Evolutionary conservation across 2,113 vertebrate species (phyloP).

Genomic region (Syngnathus floridae): DNA sequence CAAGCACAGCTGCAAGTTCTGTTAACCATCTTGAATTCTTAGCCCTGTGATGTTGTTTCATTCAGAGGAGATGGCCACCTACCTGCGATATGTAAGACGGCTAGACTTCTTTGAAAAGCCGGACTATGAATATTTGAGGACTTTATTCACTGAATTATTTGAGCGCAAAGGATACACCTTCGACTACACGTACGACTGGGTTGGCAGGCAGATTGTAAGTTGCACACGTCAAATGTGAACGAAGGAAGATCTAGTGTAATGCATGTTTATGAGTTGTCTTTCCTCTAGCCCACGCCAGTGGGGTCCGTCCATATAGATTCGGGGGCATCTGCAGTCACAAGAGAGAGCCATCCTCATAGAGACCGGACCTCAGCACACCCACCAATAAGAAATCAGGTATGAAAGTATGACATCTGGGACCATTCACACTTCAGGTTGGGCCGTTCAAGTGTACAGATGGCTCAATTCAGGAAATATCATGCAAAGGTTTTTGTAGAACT

Average conservation of each 20-base stretch:
- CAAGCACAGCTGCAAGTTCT: background rate
- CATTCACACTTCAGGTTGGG: background rate
- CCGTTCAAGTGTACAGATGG: background rate
- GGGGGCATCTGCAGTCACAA: slow-evolving; percentile 83
- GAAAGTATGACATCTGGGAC: background rate
- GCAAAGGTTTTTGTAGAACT: background rate
- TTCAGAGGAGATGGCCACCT: slow-evolving; percentile 98
- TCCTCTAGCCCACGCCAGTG: slow-evolving; percentile 86
- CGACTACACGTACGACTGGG: slow-evolving; percentile 97
- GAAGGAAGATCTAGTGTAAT: background rate
- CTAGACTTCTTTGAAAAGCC: slow-evolving; percentile 99
- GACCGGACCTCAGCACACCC: slow-evolving; percentile 86
- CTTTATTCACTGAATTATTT: slow-evolving; percentile 94
- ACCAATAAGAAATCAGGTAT: slow-evolving; percentile 90
- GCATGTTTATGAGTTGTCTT: slow-evolving; percentile 13
- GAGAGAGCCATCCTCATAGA: slow-evolving; percentile 87
- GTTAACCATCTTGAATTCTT: background rate
- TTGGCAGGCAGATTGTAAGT: slow-evolving; percentile 97
- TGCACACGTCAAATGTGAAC: background rate
- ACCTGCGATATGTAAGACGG: slow-evolving; percentile 91
- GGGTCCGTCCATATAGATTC: slow-evolving; percentile 93
- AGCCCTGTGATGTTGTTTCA: background rate
- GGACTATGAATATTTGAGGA: slow-evolving; percentile 94
- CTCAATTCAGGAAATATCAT: background rate
- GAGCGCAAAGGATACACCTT: slow-evolving; percentile 96